phyloP scores from a whole-genome alignment of 2,113 vertebrate genomes.

The Onychostruthus taczanowskii region DNA sequence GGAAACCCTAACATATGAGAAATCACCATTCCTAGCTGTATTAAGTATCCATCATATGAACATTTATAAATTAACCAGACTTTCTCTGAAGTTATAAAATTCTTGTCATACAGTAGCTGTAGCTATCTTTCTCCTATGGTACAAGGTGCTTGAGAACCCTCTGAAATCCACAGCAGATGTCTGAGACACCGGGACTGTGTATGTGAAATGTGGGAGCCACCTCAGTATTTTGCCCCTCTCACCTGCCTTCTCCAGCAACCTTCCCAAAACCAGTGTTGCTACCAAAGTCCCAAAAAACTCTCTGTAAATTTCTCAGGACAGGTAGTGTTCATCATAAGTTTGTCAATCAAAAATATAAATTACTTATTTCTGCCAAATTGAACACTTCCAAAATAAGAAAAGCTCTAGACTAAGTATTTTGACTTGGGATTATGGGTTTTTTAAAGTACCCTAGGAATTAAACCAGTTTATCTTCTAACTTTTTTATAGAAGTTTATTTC shows the following conservation, averaged over 20 bases:
- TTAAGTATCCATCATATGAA: neutral
- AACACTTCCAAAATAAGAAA: neutral
- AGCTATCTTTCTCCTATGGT: neutral
- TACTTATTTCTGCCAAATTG: neutral
- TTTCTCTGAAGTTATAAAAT: neutral
- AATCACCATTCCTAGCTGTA: neutral
- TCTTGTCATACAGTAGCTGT: neutral
- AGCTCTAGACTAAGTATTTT: neutral
- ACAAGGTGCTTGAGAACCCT: neutral
- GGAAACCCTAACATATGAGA: neutral
- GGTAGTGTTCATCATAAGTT: neutral
- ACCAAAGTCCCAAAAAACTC: neutral
- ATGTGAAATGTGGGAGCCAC: neutral
- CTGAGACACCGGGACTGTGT: neutral
- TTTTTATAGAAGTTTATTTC: neutral
- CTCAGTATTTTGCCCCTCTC: neutral
- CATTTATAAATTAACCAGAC: neutral
- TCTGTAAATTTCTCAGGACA: neutral
- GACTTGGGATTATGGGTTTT: neutral
- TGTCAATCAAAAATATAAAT: neutral
- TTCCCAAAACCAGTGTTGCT: neutral
- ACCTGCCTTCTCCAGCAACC: neutral
- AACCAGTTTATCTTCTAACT: neutral
- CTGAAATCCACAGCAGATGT: neutral
- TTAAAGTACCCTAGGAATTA: neutral